phyloP scores from a whole-genome alignment of 1,140 invertebrate species.

The Phthorimaea operculella region DNA sequence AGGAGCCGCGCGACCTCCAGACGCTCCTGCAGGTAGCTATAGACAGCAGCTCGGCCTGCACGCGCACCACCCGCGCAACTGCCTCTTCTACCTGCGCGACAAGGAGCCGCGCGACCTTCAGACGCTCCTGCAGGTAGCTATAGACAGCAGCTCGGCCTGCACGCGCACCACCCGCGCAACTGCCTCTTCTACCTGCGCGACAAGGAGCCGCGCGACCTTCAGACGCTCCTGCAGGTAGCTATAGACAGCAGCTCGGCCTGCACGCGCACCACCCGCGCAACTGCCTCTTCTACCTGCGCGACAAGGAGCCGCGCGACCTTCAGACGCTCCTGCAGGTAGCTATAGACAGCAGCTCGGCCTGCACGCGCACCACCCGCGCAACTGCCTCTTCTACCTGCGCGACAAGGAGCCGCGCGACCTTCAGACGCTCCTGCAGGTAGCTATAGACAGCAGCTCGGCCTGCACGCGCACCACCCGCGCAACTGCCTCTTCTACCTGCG shows the following conservation, averaged over 20 bases:
- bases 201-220: slow-evolving; percentile 86
- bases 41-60: slow-evolving; percentile 70
- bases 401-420: slow-evolving; percentile 90
- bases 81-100: slow-evolving; percentile 94
- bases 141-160: slow-evolving; percentile 65
- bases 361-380: slow-evolving; percentile 94
- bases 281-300: slow-evolving; percentile 94
- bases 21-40: slow-evolving; percentile 77
- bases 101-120: slow-evolving; percentile 88
- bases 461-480: slow-evolving; percentile 95
- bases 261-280: slow-evolving; percentile 96
- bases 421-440: slow-evolving; percentile 81
- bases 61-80: slow-evolving; percentile 95
- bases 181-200: slow-evolving; percentile 96
- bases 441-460: slow-evolving; percentile 15
- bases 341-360: slow-evolving; percentile 49
- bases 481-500: slow-evolving; percentile 96
- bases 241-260: slow-evolving; percentile 50
- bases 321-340: slow-evolving; percentile 81
- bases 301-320: slow-evolving; percentile 87
- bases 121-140: slow-evolving; percentile 76
- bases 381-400: slow-evolving; percentile 94
- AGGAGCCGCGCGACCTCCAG: slow-evolving; percentile 86
- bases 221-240: slow-evolving; percentile 79
- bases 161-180: slow-evolving; percentile 95